These are phyloP conservation scores for Anarhynchus alexandrinus DNA, from an alignment of 2,113 vertebrate genomes.

Conservation along the genomic window DNA sequence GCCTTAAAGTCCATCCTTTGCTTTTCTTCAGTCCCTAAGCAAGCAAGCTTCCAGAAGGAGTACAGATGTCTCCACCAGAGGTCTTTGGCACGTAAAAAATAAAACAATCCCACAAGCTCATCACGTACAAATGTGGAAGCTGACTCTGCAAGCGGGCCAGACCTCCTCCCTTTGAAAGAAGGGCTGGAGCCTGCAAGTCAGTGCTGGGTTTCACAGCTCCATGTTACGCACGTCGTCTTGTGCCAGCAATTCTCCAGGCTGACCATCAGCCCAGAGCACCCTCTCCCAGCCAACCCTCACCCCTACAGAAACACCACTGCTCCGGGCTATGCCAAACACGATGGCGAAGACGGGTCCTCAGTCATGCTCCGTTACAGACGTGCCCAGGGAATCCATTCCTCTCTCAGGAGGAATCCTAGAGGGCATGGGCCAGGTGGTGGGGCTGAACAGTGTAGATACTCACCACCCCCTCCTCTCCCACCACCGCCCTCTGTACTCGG, in stretches of 20 bases:
- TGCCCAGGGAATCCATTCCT: background rate
- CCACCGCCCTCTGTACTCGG: background rate
- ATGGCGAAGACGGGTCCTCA: background rate
- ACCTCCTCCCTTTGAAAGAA: background rate
- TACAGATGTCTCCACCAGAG: background rate
- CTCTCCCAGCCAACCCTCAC: background rate
- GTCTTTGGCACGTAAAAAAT: background rate
- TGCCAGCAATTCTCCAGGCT: background rate
- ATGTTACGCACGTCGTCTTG: background rate
- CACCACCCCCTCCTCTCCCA: background rate
- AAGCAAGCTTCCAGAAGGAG: background rate
- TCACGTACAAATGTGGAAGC: background rate
- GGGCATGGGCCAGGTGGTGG: background rate
- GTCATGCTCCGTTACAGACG: rapidly evolving
- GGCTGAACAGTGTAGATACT: background rate
- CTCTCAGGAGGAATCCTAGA: background rate
- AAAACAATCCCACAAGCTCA: background rate
- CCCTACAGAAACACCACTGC: background rate
- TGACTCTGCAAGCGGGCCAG: background rate
- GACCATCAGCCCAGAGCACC: background rate
- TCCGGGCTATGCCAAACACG: rapidly evolving
- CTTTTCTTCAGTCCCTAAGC: background rate
- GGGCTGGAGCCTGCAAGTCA: background rate
- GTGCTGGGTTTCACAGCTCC: background rate
- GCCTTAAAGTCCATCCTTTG: background rate